Conservation (phyloP, 2,113 vertebrate species). For the Furnarius figulus region DNA sequence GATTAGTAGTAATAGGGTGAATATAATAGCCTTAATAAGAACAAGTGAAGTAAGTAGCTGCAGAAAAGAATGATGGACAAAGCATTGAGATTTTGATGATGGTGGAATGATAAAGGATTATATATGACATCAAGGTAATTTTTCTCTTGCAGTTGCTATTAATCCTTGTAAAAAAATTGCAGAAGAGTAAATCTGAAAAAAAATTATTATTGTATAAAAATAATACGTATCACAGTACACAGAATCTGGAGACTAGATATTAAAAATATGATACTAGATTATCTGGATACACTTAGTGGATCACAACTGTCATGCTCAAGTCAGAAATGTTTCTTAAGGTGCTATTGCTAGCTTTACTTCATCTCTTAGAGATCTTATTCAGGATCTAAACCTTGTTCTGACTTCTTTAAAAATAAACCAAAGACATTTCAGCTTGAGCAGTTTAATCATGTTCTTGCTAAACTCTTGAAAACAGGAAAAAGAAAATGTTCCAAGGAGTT, state of each 20-base stretch:
- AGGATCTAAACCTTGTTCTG: neutral
- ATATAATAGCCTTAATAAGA: conserved; percentile 90
- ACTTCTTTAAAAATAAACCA: neutral
- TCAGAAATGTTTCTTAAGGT: neutral
- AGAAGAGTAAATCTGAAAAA: neutral
- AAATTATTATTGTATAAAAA: neutral
- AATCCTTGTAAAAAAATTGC: conserved; percentile 41
- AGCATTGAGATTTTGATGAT: conserved; percentile 84
- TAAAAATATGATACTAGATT: neutral
- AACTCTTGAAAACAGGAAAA: neutral
- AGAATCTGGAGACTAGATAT: neutral
- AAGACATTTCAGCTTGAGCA: neutral
- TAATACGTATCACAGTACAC: neutral
- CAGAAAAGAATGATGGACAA: conserved; percentile 85
- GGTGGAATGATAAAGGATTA: conserved; percentile 85
- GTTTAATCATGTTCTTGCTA: neutral
- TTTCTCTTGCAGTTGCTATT: conserved; percentile 54
- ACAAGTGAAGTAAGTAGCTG: conserved; percentile 89
- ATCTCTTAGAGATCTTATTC: neutral
- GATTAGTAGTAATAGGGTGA: conserved; percentile 89
- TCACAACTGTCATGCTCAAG: neutral
- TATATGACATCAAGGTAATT: conserved; percentile 75
- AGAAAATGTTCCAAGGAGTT: neutral
- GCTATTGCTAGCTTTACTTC: neutral
- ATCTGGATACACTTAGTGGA: neutral